Evolutionary conservation across 2,797 vertebrate species (phyloP), one percentile per base, ranked within the genome.

Genomic region (Rhyacichthys aspro): DNA sequence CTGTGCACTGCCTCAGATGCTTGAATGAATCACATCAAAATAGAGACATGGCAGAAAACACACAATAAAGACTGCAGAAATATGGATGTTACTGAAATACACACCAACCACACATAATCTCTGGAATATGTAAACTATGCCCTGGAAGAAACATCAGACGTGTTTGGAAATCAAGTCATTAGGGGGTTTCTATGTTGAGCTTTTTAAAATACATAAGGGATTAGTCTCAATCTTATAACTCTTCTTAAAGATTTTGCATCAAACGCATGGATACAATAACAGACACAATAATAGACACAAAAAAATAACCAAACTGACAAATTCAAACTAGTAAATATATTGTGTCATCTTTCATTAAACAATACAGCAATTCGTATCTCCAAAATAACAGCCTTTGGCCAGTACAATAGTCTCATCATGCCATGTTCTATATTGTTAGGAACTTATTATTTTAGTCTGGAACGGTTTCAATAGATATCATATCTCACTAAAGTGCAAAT

Each of bases 1-100:
- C 83, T 83, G 59, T 72, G 84, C 67, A 58, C 65, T 71, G 70
- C 83, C 78, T 76, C 62, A 80, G 67, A 79, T 74, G 86, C 74
- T 84, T 47, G 42, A 85, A 75, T 75, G 78, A 85, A 86, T 88
- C 78, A 80, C 67, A 81, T 87, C 85, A 83, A 66, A 81, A 80
- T 44, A 63, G 23, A 81, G 70, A 79, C 70, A 54, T 59, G 72
- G 74, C 65, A 78, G 77, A 81, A 82, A 80, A 83, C 56, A 48
- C 62, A 55, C 52, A 67, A 69, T 52, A 72, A 84, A 79, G 56
- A 67, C 53, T 44, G 76, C 52, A 42, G 59, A 82, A 77, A 78
- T 63, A 80, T 70, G 49, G n/a, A 53, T 59, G 68, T 79, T 60
- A 55, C 57, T 61, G 49, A 80, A 70, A 74, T 39, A 48, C 19